Evolutionary conservation across 2,888 invertebrate genomes (phyloP), one percentile per base, ranked within the genome.

Genomic region (Folsomia candida): DNA sequence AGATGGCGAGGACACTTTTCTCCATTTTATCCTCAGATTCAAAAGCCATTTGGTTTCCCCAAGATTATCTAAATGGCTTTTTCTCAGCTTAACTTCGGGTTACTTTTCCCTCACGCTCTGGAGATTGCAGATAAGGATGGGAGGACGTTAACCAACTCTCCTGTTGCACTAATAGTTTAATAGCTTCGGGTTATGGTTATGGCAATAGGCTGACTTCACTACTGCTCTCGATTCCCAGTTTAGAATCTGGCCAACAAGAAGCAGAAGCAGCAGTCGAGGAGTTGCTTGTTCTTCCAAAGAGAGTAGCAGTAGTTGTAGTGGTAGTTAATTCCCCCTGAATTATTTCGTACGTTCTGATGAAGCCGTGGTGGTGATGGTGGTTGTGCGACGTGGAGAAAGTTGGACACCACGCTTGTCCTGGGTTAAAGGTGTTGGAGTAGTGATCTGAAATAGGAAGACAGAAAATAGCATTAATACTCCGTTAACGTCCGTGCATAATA

Each of bases 1-100:
- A 29, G 29, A 62, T 62, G 62, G 62, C n/a, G 62, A 62, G 28
- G 62, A 62, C 62, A 62, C 62, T 62, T 62, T 62, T 62, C 62
- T 62, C 62, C 62, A 62, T 62, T 26, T 62, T 62, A 62, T 62
- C 28, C 62, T 6, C 6, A 20, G 22, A 24, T 22, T 59, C 14
- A 22, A 57, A 22, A 57, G 59, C 18, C 14, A 26, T 22, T 22
- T 59, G 11, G 6, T 2, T 28, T 28, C 9, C 9, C 28, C 14
- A n/a, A 29, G 28, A 28, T 62, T 27, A 62, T 62, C 62, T 62
- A 27, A 62, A 62, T 62, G 62, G 62, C 37, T 37, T 14, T 37
- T 37, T 37, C 14, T 37, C 37, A 4, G 37, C 37, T 37, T 37
- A 37, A 14, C 37, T 37, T 37, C 37, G 37, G 37, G 37, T 37